Evolutionary conservation across 2,797 vertebrate genomes (phyloP).

Genomic region (Arctocebus calabarensis): DNA sequence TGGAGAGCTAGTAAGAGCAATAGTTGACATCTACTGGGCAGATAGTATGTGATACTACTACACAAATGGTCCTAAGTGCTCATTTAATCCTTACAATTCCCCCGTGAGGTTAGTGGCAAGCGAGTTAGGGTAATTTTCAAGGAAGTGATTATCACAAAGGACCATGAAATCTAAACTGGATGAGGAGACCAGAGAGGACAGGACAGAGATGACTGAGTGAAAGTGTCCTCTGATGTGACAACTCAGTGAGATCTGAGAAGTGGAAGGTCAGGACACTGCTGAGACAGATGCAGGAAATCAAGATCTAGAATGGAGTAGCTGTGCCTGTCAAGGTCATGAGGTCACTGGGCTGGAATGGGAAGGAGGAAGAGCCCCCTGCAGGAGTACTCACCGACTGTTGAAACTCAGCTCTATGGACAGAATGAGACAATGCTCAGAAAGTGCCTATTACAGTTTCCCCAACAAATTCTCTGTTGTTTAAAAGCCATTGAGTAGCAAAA

Average conservation of each 20-base stretch:
- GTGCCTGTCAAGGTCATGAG: accelerated
- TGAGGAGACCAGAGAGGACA: neutral
- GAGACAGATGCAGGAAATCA: neutral
- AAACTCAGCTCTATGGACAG: no score
- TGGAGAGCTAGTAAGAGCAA: neutral
- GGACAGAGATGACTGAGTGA: neutral
- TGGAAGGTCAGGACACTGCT: no score
- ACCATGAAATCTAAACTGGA: neutral
- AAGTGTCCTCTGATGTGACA: neutral
- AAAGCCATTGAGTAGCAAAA: neutral
- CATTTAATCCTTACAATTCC: neutral
- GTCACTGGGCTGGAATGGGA: neutral
- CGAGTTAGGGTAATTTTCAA: neutral
- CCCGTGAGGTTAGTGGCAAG: neutral
- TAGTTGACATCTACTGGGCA: neutral
- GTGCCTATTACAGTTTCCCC: neutral
- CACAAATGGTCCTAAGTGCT: neutral
- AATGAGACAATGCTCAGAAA: neutral
- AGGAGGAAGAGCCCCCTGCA: neutral
- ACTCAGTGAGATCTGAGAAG: neutral
- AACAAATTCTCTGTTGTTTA: neutral
- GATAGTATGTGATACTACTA: neutral
- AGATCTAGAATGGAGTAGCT: neutral
- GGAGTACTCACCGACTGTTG: neutral
- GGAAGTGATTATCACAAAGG: neutral